Base-by-base conservation (phyloP, 2,797 vertebrate species). In the Simalia tracyae region DNA sequence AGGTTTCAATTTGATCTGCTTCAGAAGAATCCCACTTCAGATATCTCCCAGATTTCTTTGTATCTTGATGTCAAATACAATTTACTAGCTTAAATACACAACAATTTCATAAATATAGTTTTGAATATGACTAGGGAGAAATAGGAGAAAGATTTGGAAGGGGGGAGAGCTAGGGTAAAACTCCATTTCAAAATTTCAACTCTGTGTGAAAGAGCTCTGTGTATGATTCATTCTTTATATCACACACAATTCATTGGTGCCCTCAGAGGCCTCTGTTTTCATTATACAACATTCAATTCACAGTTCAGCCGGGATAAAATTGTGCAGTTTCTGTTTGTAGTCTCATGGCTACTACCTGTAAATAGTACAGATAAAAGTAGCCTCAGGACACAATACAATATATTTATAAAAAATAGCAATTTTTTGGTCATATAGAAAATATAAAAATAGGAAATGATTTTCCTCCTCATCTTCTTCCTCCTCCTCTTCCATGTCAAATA, bases 361-460 rank as follows among this genome's bases (percentile, higher is more conserved):
- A 93, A 95, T 46, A 95, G 96, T 86, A 94, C 91, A 96, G 94
- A 93, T 15, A 95, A 95, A 95, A 92, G 76, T 50, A 93, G 91
- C 94, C 91, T 89, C 50, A 31, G 93, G 96, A 93, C 91, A 92
- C 84, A 0, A 22, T 42, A 92, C 89, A 94, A 28, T 90, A 72
- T 84, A 84, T 81, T 93, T 91, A 91, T 87, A 94, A 95, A 92
- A 22, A 76, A 88, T 92, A 81, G 84, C 68, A 91, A 92, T 89
- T 89, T 94, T 81, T 94, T 68, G 86, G 54, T 76, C 88, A 93
- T 4, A 54, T 92, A 92, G 76, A 31, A 92, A 92, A 93, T 28
- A n/a, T 90, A 36, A 87, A 42, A 88, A 1, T 0, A 84, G 24
- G 61, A n/a, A 95, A 93, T 0, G 91, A 88, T 88, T 93, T 94